Evolutionary conservation across 2,797 vertebrate species (phyloP), one percentile per base, ranked within the genome.

Genomic region (Xiphorhynchus erythropygius): DNA sequence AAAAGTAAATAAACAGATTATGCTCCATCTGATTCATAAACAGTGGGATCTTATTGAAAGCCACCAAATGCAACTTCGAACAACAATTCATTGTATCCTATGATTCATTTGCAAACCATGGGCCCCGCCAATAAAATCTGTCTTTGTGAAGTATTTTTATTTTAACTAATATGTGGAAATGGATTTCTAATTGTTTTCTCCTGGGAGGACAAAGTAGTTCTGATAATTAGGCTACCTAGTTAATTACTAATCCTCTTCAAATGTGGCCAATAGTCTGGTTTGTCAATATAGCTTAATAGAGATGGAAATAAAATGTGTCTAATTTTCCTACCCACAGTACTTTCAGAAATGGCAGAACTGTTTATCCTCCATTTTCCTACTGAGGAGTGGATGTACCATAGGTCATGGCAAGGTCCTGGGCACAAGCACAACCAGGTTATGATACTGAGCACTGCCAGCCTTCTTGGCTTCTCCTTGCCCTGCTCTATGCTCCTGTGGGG

Each of bases 1-100:
- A 94, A 96, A 93, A 81, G 71, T 90, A 94, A 96, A 94, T 94
- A 96, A 93, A 91, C 78, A 90, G 81, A 93, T 96, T 94, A 96
- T 62, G 70, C 27, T 90, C 93, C 88, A 95, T 81, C 84, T 91
- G 80, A 94, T 87, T 60, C 68, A 85, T 89, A 85, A 95, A 91
- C 60, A 89, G 53, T 39, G n/a, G 37, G 70, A 84, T 90, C 82
- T 90, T 88, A 84, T 50, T 78, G 94, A 85, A 90, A 85, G 49
- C 69, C 63, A 91, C 28, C 78, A 84, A 90, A 77, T 70, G 46
- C 59, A 83, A 86, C 69, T 92, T 94, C 82, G 87, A 85, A 87
- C 15, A 86, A 63, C 23, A 84, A 74, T 18, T 60, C 27, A 56
- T 75, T 91, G 42, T 89, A 47, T 65, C 55, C 50, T 82, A 55